Base-by-base conservation (phyloP, 2,113 vertebrate species). In the Lampris megalopsis region DNA sequence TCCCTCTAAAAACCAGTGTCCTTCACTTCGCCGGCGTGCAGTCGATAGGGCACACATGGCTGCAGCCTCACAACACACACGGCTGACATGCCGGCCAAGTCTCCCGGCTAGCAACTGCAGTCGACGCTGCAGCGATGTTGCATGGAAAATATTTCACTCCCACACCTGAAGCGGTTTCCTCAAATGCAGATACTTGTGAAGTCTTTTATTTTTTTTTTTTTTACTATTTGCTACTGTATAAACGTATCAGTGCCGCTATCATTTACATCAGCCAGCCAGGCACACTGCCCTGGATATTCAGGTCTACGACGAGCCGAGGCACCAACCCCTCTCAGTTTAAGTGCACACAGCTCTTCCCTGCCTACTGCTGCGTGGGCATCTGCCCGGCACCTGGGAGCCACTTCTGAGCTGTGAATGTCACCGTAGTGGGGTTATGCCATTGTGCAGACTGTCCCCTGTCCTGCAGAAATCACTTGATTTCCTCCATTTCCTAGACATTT, bases 331-430 rank as follows among this genome's bases (percentile, higher is more conserved):
- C 65, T 71, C 40, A 40, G 11, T 11, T 56, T 10, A 2, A 42
- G 53, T 24, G 24, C 56, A 50, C 53, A 63, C 48, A 65, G 68
- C 60, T 37, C 71, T 73, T 56, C 37, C 24, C 48, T 56, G 53
- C 78, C 77, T 78, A 66, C 73, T 72, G 81, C 78, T 86, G 67
- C 79, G 73, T 67, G 58, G 67, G 80, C 78, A 90, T 86, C 71
- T 82, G 80, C 52, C 72, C 38, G 52, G 63, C 65, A 74, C 72
- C 61, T 62, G 65, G 38, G 56, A 72, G 57, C 73, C 11, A 37
- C 63, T 74, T 42, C 53, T 68, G 62, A 68, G 68, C 73, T 71
- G 57, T 78, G 54, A 84, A 68, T 73, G 70, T 83, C 68, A 71
- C 48, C 7, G 13, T 45, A 13, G 75, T 2, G 70, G 49, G 54